phyloP scores from a whole-genome alignment of 1,140 invertebrate genomes.

The Leptinotarsa defecta region DNA sequence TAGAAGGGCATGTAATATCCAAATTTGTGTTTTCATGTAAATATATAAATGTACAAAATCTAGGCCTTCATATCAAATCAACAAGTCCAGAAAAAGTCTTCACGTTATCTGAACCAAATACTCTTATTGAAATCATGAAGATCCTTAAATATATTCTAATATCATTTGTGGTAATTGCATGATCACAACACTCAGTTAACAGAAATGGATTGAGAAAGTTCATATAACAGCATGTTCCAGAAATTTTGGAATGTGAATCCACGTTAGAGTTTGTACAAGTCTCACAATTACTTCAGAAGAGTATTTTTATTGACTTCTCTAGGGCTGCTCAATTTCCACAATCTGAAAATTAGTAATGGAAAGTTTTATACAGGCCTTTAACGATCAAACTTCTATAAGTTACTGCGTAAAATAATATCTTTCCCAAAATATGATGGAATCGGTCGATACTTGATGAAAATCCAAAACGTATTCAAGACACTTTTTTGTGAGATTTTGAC shows the following conservation, averaged over 20 bases:
- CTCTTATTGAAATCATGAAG: slow-evolving; percentile 1
- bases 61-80: slow-evolving; percentile 7
- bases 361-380: no score
- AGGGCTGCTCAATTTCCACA: no score
- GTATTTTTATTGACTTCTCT: not conserved
- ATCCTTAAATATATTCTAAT: not conserved
- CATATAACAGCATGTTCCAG: no score
- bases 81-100: not conserved
- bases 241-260: not conserved
- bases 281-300: slow-evolving; percentile 4
- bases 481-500: no score
- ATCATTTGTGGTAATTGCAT: not conserved
- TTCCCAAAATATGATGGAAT: no score
- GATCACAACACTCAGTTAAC: not conserved
- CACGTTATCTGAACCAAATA: not conserved
- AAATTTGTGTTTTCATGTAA: slow-evolving; percentile 23
- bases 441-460: no score
- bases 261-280: no score
- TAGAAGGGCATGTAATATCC: slow-evolving; percentile 24
- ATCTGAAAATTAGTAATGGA: not conserved
- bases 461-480: no score
- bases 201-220: no score
- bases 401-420: no score
- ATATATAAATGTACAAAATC: slow-evolving; percentile 32
- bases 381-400: no score